A percentile compares a stretch with the other conserved stretches of the same genome.
Evolutionary conservation across 2,797 vertebrate species (phyloP).

Genomic region (Limnodromus scolopaceus): DNA sequence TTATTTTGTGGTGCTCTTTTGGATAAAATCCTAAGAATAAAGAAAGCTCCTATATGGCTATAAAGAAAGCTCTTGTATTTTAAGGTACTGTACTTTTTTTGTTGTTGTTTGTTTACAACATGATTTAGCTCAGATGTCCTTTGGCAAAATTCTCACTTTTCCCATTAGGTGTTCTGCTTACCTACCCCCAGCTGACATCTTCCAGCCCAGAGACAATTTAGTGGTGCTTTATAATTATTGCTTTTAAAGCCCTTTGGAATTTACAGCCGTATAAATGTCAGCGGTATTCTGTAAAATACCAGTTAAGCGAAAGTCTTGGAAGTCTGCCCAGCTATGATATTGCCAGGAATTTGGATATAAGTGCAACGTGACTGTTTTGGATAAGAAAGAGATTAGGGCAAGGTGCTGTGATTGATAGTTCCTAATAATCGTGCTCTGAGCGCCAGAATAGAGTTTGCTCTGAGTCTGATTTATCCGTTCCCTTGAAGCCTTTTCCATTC

Average conservation of each 20-base stretch:
- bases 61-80: background rate
- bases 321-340: background rate
- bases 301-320: background rate
- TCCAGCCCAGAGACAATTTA: background rate
- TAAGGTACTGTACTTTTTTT: background rate
- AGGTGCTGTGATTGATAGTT: background rate
- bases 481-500: background rate
- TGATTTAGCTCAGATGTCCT: background rate
- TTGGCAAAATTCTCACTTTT: background rate
- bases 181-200: background rate
- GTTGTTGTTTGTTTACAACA: background rate
- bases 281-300: background rate
- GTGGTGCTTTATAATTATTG: background rate
- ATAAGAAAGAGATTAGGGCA: background rate
- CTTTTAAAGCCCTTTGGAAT: conserved; percentile 12
- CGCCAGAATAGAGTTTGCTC: accelerated
- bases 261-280: conserved; percentile 33
- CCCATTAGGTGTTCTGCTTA: background rate
- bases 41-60: background rate
- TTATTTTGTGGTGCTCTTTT: background rate
- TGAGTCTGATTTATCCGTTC: background rate
- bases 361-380: background rate
- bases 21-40: background rate
- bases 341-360: background rate
- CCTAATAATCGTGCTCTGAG: background rate